Evolutionary conservation across 2,888 invertebrate genomes (phyloP).

Genomic region (Hemicrepidius hirtus): DNA sequence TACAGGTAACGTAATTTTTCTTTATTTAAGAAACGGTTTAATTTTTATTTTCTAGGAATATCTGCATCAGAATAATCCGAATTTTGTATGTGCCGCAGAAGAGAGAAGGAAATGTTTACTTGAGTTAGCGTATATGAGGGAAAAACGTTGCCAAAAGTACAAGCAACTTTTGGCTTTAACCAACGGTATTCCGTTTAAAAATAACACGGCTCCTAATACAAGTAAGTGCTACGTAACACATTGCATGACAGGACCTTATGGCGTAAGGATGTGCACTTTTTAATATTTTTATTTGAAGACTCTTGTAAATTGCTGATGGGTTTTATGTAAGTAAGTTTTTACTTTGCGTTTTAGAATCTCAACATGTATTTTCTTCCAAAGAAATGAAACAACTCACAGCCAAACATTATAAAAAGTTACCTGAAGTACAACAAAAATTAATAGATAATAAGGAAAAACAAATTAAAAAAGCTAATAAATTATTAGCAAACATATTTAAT

Average conservation of each 20-base stretch:
- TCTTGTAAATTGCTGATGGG: no score
- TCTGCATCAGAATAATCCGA: constrained; percentile 81
- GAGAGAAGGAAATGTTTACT: constrained; percentile 73
- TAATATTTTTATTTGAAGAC: no score
- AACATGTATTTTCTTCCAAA: constrained; percentile 73
- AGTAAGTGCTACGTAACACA: constrained; percentile 33
- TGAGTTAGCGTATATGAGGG: constrained; percentile 72
- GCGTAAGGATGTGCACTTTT: background rate
- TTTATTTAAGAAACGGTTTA: background rate
- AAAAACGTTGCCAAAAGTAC: constrained; percentile 71
- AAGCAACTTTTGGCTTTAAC: constrained; percentile 70
- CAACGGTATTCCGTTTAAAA: constrained; percentile 58
- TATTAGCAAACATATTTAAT: constrained; percentile 86
- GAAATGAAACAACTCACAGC: constrained; percentile 78
- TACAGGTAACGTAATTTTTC: constrained; percentile 60
- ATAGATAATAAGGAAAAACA: constrained; percentile 77
- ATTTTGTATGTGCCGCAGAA: constrained; percentile 79
- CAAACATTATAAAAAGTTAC: constrained; percentile 80
- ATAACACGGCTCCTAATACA: background rate
- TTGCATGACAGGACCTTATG: background rate
- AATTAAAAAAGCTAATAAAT: constrained; percentile 78
- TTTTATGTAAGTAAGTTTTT: background rate
- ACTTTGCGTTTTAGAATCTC: constrained; percentile 66
- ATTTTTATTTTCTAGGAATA: constrained; percentile 80
- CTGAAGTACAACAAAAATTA: constrained; percentile 81